These are phyloP conservation scores for Porites lobata DNA, from an alignment of 92 coral and sea anemone genomes.

Conservation along the genomic window DNA sequence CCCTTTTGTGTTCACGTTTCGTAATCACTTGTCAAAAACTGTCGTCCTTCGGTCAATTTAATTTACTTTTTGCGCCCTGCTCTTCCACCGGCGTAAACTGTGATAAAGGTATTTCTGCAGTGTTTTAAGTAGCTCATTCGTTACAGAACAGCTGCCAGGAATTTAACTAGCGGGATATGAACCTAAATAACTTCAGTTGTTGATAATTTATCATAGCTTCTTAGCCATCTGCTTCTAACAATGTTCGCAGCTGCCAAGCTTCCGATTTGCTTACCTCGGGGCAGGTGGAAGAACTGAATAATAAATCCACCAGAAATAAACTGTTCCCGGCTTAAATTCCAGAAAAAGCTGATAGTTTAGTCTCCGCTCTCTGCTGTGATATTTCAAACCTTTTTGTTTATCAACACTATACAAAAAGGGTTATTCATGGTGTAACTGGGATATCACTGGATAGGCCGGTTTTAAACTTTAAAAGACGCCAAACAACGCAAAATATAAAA, in stretches of 20 bases:
- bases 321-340: background rate
- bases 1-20: slow-evolving; percentile 21
- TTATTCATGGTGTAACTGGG: background rate
- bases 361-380: background rate
- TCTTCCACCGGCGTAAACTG: background rate
- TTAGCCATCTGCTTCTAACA: slow-evolving; percentile 47
- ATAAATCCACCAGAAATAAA: slow-evolving; percentile 29
- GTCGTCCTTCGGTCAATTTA: slow-evolving; percentile 6
- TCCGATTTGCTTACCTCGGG: slow-evolving; percentile 35
- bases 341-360: background rate
- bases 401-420: background rate
- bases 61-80: background rate
- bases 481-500: slow-evolving; percentile 21
- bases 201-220: slow-evolving; percentile 20
- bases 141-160: slow-evolving; percentile 24
- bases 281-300: slow-evolving; percentile 45
- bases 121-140: slow-evolving; percentile 1
- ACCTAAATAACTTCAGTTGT: slow-evolving; percentile 23
- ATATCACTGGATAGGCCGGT: background rate
- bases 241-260: slow-evolving; percentile 36
- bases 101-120: slow-evolving; percentile 1
- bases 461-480: slow-evolving; percentile 46
- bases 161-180: slow-evolving; percentile 29
- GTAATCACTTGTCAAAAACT: background rate
- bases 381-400: background rate